These are phyloP conservation scores for Machimus rusticus DNA, from an alignment of 2,888 invertebrate species.

Conservation along the genomic window DNA sequence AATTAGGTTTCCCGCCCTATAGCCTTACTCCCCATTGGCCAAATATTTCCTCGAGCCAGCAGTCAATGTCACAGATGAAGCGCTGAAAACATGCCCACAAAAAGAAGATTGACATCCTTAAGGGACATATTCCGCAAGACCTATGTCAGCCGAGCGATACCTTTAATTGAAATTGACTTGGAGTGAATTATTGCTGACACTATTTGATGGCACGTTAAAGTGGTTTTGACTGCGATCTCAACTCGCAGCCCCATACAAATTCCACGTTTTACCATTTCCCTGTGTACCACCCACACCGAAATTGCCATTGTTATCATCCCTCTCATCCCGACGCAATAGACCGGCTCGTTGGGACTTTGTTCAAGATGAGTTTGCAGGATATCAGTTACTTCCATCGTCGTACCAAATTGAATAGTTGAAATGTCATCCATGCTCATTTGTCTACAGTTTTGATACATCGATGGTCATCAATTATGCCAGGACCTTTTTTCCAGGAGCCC, in stretches of 20 bases:
- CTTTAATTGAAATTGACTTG: conserved; percentile 48
- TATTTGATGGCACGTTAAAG: conserved; percentile 47
- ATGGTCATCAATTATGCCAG: conserved; percentile 47
- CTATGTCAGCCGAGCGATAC: conserved; percentile 43
- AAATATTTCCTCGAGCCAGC: not conserved
- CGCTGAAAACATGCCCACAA: conserved; percentile 44
- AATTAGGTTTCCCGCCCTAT: not conserved
- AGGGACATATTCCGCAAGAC: conserved; percentile 44
- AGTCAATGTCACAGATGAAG: conserved; percentile 23
- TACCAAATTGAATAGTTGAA: conserved; percentile 42
- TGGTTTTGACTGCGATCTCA: conserved; percentile 42
- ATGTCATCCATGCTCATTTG: conserved; percentile 48
- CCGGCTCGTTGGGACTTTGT: not conserved
- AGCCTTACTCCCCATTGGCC: not conserved
- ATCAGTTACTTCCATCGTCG: conserved; percentile 23
- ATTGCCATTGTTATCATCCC: not conserved
- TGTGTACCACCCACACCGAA: not conserved
- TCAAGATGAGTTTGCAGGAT: not conserved
- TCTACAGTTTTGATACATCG: conserved; percentile 48
- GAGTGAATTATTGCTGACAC: conserved; percentile 48
- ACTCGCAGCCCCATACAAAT: conserved; percentile 1
- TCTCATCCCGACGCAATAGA: not conserved
- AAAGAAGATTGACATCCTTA: conserved; percentile 42
- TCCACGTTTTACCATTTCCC: not conserved
- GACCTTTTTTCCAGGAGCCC: conserved; percentile 37